These are phyloP conservation scores for Lycophotia porphyrea DNA, from an alignment of 2,888 invertebrate species.

Conservation along the genomic window DNA sequence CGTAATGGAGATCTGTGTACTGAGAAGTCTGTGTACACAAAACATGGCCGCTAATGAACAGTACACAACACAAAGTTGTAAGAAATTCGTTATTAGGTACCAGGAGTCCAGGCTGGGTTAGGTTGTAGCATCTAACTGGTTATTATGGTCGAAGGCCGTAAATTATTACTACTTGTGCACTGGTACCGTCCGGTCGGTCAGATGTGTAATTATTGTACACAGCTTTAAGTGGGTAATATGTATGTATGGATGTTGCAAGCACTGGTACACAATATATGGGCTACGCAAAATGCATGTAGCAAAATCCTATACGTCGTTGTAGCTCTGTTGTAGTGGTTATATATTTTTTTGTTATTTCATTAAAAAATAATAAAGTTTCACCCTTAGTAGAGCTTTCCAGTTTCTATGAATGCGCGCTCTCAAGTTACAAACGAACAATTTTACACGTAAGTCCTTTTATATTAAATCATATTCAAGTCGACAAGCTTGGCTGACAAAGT, in stretches of 20 bases:
- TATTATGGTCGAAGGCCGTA: constrained; percentile 50
- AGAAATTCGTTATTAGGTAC: constrained; percentile 48
- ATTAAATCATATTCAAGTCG: constrained; percentile 10
- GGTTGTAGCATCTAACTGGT: constrained; percentile 54
- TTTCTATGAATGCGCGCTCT: constrained; percentile 5
- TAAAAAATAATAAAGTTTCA: neutral
- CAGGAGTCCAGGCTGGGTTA: constrained; percentile 12
- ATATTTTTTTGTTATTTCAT: neutral
- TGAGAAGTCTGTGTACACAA: constrained; percentile 26
- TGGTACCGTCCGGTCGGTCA: constrained; percentile 50
- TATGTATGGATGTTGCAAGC: constrained; percentile 34
- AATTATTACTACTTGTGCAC: constrained; percentile 56
- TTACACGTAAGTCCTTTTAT: constrained; percentile 28
- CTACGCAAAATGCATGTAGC: constrained; percentile 28
- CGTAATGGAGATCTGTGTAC: constrained; percentile 49
- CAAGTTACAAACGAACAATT: constrained; percentile 22
- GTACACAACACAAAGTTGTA: constrained; percentile 40
- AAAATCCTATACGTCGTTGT: neutral
- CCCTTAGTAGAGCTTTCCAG: constrained; percentile 11
- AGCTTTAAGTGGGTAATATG: constrained; percentile 51
- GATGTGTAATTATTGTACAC: constrained; percentile 55
- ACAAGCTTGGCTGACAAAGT: neutral
- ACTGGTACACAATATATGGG: constrained; percentile 21
- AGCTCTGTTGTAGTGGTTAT: neutral
- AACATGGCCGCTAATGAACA: constrained; percentile 56